Conservation (phyloP, 2,888 invertebrate species). For the Yponomeuta cagnagella region DNA sequence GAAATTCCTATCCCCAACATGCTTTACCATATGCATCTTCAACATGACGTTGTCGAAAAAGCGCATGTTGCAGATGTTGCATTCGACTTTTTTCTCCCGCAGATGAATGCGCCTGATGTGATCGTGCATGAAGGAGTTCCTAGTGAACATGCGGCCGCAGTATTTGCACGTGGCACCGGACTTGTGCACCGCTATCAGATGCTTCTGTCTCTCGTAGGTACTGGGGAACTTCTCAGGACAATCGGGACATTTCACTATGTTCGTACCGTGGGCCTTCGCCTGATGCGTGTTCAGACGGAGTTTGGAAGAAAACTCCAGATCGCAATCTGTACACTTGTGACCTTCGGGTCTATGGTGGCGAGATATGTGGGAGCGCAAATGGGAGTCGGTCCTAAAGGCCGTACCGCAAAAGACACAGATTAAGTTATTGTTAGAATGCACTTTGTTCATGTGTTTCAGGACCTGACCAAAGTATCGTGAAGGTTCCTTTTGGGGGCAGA, state of each 20-base stretch:
- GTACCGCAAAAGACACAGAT: conserved; percentile 53
- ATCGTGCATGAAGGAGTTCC: conserved; percentile 49
- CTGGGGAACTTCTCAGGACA: conserved; percentile 52
- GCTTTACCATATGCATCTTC: conserved; percentile 57
- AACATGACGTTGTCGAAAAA: conserved; percentile 50
- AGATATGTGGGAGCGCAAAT: conserved; percentile 45
- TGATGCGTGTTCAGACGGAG: conserved; percentile 40
- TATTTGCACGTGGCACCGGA: conserved; percentile 49
- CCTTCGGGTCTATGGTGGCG: conserved; percentile 37
- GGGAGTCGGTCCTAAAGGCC: conserved; percentile 46
- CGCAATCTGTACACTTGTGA: conserved; percentile 41
- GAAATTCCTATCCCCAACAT: conserved; percentile 43
- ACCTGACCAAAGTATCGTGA: conserved; percentile 47
- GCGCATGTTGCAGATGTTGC: conserved; percentile 43
- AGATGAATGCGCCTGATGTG: conserved; percentile 51
- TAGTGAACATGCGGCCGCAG: conserved; percentile 47
- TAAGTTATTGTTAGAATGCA: conserved; percentile 46
- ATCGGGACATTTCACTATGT: conserved; percentile 39
- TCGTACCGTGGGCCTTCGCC: conserved; percentile 44
- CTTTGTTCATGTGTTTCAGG: conserved; percentile 44
- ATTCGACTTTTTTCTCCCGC: conserved; percentile 55
- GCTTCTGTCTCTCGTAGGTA: conserved; percentile 45
- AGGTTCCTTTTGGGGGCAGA: conserved; percentile 35
- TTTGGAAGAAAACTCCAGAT: conserved; percentile 34
- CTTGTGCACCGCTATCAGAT: conserved; percentile 41